Evolutionary conservation across 2,113 vertebrate species (phyloP).

Genomic region (Leucoraja erinaceus): DNA sequence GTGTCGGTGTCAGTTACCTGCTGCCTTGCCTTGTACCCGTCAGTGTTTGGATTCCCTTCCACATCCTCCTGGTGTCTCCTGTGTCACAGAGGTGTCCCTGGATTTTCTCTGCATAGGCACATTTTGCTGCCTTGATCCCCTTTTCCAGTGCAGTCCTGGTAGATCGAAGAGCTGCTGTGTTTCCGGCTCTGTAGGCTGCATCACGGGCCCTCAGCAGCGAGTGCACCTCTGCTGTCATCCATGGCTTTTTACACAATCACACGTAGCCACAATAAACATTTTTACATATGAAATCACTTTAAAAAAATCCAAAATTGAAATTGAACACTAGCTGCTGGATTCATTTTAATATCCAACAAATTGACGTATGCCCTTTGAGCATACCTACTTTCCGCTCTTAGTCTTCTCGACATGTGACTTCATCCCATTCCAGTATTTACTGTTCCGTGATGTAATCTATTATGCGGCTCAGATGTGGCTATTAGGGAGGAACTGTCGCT

Average conservation of each 20-base stretch:
- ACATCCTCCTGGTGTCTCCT: no score
- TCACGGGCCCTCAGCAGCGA: no score
- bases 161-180: no score
- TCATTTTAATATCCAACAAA: not conserved
- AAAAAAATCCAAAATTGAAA: not conserved
- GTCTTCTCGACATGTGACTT: not conserved
- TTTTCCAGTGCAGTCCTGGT: no score
- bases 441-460: not conserved
- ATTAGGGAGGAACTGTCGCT: not conserved
- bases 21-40: no score
- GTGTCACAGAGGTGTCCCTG: no score
- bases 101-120: no score
- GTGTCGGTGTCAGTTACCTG: no score
- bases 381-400: not conserved
- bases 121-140: no score
- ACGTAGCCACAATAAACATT: not conserved
- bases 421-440: not conserved
- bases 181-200: no score
- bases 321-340: not conserved
- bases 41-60: no score
- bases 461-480: not conserved
- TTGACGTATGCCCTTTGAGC: not conserved
- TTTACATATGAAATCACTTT: not conserved
- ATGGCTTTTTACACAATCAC: not conserved
- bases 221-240: no score